Evolutionary conservation across 2,113 vertebrate genomes (phyloP).

Genomic region (Crotalus tigris): DNA sequence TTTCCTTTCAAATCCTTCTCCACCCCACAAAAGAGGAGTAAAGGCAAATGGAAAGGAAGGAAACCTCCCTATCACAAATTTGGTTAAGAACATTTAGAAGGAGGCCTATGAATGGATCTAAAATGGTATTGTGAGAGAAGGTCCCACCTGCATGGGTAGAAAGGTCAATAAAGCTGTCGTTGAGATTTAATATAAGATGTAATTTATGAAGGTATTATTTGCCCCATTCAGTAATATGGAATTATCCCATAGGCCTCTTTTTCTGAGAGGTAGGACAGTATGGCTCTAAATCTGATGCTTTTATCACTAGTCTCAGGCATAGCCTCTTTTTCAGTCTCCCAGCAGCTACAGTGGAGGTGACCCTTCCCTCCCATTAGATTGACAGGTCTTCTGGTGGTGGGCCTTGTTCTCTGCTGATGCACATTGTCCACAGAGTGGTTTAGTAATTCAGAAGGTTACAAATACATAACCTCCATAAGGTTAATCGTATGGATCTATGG

Average conservation of each 20-base stretch:
- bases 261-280: background rate
- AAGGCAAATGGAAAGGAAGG: background rate
- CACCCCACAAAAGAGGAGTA: background rate
- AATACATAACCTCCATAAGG: background rate
- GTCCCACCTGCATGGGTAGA: background rate
- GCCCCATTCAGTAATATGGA: conserved; percentile 38
- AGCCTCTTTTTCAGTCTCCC: background rate
- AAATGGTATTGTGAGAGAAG: background rate
- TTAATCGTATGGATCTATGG: background rate
- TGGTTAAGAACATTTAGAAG: background rate
- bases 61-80: background rate
- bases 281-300: background rate
- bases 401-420: background rate
- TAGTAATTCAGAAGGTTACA: background rate
- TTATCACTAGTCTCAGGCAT: background rate
- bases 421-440: background rate
- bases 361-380: background rate
- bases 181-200: background rate
- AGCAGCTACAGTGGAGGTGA: background rate
- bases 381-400: background rate
- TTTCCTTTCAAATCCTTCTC: background rate
- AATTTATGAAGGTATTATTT: background rate
- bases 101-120: background rate
- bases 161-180: background rate
- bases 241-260: background rate